Conservation (phyloP, 1,140 invertebrate species). For the Leptopilina clavipes region DNA sequence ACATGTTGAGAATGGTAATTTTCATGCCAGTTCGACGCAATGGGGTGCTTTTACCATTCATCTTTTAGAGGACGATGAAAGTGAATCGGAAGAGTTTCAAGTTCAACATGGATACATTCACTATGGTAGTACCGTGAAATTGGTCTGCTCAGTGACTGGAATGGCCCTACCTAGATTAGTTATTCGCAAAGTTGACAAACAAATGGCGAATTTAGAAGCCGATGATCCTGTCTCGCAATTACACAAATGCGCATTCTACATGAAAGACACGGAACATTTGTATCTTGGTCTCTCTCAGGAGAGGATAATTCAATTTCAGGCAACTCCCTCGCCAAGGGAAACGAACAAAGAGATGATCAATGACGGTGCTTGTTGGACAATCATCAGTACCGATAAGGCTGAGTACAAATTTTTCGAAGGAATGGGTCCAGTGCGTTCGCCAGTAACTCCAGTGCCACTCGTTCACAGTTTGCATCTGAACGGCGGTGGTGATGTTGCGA, state of each 20-base stretch:
- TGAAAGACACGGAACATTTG: constrained; percentile 99
- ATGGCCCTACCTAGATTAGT: constrained; percentile 98
- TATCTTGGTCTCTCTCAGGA: constrained; percentile 99
- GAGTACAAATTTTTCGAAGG: constrained; percentile 99
- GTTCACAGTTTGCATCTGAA: constrained; percentile 96
- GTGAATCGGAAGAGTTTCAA: constrained; percentile 96
- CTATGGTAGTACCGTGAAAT: constrained; percentile 97
- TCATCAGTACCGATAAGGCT: constrained; percentile 99
- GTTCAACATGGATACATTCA: constrained; percentile 99
- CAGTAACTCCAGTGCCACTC: constrained; percentile 97
- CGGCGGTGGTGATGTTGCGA: constrained; percentile 97
- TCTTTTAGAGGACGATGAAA: constrained; percentile 96
- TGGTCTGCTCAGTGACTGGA: constrained; percentile 99
- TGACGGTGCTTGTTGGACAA: constrained; percentile 99
- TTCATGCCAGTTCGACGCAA: constrained; percentile 99
- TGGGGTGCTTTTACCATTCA: constrained; percentile 99
- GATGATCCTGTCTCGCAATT: constrained; percentile 99
- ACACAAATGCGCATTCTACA: constrained; percentile 99
- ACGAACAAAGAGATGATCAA: constrained; percentile 99
- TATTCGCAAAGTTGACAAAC: constrained; percentile 99
- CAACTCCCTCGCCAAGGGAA: constrained; percentile 97
- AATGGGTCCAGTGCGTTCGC: constrained; percentile 96
- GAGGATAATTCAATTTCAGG: constrained; percentile 99
- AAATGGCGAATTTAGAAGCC: constrained; percentile 97
- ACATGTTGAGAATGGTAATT: constrained; percentile 99